Evolutionary conservation across 35 echinoderm and acorn worm genomes (phyloP).

Genomic region (Heliocidaris erythrogramma): DNA sequence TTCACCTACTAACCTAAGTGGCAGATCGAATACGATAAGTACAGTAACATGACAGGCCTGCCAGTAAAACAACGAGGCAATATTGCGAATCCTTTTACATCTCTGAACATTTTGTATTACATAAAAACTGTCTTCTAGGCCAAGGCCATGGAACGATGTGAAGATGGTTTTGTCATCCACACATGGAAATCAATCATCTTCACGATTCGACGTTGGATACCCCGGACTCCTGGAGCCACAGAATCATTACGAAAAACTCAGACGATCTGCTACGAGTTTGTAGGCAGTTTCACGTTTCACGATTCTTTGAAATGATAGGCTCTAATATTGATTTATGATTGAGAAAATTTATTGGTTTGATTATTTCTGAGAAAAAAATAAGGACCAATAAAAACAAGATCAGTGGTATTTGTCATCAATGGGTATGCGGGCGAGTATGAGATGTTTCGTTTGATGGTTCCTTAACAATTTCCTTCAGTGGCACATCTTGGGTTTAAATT

Average conservation of each 20-base stretch:
- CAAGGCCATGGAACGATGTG: background rate
- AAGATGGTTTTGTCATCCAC: background rate
- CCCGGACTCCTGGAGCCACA: background rate
- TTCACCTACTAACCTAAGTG: background rate
- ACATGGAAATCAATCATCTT: background rate
- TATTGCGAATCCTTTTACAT: background rate
- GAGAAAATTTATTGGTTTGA: background rate
- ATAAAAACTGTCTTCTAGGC: background rate
- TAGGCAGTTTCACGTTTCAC: too few species aligned
- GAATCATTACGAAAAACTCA: background rate
- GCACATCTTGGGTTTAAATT: too few species aligned
- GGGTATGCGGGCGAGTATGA: too few species aligned
- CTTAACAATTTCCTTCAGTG: too few species aligned
- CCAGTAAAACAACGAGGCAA: background rate
- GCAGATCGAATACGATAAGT: background rate
- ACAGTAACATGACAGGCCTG: background rate
- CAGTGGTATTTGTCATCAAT: too few species aligned
- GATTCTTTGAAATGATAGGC: background rate
- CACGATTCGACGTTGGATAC: background rate
- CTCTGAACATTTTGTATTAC: background rate
- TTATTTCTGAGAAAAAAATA: too few species aligned
- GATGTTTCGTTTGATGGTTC: too few species aligned
- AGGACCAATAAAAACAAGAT: too few species aligned
- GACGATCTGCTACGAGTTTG: too few species aligned
- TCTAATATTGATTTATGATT: background rate